Base-by-base conservation (phyloP, 2,797 vertebrate genomes). In the Argyrosomus regius region DNA sequence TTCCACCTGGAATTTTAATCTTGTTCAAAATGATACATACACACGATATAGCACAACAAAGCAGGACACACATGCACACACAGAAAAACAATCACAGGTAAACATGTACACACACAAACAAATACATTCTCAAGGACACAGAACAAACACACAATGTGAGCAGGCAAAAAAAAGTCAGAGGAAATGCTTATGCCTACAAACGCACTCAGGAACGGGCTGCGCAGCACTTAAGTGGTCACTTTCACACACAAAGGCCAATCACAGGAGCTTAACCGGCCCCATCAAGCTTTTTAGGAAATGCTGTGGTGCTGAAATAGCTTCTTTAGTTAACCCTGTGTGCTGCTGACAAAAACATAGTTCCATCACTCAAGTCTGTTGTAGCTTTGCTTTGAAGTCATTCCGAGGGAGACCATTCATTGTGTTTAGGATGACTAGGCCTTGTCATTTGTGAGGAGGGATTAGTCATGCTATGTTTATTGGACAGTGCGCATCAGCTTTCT, bases 101-200 rank as follows among this genome's bases (percentile, higher is more conserved):
- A 85, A 80, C 61, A 73, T 9, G 26, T 2, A 41, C 31, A 5
- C 69, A 66, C 71, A 68, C 74, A 64, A 39, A 39, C 76, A 45
- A 43, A 66, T 66, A 64, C 82, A 72, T 68, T 66, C 76, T 67
- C 75, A 72, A 76, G 76, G 73, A 82, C 73, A 68, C 54, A 77
- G 77, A 75, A 80, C 61, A 58, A 24, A 62, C 52, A 43, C 26
- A 70, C 49, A 82, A 72, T 84, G 81, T 62, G 68, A 89, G 91
- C 83, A 84, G 80, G 85, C 85, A 77, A 67, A 90, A 39, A 39
- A 39, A 91, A 73, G 86, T 92, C 88, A 71, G 72, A 83, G 88
- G 89, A 95, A 93, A 78, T 90, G 93, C 92, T 93, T 93, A 91
- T 88, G 86, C 78, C 59, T 71, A 58, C 82, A 90, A 92, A 93